Conservation (phyloP, 2,113 vertebrate species). For the Baryphthengus martii region DNA sequence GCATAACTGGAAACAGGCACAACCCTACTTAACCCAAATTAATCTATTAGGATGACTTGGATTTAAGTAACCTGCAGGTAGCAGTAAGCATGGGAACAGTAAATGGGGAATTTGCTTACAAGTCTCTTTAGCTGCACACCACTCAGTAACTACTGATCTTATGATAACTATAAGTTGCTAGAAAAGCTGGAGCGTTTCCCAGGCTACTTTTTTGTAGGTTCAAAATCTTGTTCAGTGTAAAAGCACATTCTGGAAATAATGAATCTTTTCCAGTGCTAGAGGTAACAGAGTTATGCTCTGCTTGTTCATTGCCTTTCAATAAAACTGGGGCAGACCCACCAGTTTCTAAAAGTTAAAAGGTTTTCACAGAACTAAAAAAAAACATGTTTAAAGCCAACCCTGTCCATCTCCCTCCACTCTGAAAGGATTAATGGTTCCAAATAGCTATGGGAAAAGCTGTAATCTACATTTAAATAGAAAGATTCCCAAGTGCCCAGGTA, state of each 20-base stretch:
- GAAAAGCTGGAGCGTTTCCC: neutral
- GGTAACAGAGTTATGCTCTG: neutral
- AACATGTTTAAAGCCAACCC: neutral
- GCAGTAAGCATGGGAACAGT: neutral
- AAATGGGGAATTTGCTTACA: neutral
- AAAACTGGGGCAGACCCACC: neutral
- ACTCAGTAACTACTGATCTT: neutral
- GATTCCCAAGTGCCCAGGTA: neutral
- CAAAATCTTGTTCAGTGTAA: neutral
- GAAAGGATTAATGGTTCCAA: slow-evolving; percentile 1
- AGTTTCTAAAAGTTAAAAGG: neutral
- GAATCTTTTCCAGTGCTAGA: neutral
- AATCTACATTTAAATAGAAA: slow-evolving; percentile 36
- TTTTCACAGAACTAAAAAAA: neutral
- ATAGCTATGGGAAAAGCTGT: neutral
- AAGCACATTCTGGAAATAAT: neutral
- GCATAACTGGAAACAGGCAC: neutral
- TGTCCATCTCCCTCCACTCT: neutral
- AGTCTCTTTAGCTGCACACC: neutral
- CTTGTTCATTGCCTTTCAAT: neutral
- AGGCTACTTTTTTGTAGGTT: neutral
- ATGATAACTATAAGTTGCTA: neutral
- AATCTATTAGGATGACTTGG: neutral
- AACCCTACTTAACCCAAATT: neutral
- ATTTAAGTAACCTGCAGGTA: neutral